A percentile compares a stretch with the other conserved stretches of the same genome.
These are phyloP conservation scores for Buceros bicornis DNA, from an alignment of 2,797 vertebrate species.

Conservation along the genomic window DNA sequence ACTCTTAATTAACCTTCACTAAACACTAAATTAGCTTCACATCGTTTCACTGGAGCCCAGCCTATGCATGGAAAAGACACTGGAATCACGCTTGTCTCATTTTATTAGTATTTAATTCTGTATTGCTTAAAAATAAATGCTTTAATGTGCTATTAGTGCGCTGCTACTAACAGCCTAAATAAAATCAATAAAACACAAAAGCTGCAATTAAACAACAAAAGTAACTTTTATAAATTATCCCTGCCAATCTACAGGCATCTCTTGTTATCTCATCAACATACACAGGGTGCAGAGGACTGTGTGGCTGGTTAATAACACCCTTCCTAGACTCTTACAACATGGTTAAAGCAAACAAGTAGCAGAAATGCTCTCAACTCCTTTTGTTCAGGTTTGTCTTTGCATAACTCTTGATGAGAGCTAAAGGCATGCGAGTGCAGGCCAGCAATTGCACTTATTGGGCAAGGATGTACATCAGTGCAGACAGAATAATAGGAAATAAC, in stretches of 20 bases:
- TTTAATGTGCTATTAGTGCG: background rate
- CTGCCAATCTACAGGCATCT: background rate
- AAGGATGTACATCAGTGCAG: background rate
- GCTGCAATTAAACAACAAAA: background rate
- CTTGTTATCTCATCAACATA: background rate
- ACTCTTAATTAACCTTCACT: conserved; percentile 18
- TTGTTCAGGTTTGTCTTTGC: background rate
- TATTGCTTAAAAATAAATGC: conserved; percentile 27
- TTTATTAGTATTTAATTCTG: background rate
- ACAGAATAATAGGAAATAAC: background rate
- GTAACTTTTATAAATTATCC: background rate
- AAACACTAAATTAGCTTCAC: conserved; percentile 14
- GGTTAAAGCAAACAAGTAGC: background rate
- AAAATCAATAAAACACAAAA: background rate
- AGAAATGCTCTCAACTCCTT: background rate
- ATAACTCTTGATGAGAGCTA: background rate
- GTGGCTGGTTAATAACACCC: background rate
- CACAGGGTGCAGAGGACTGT: background rate
- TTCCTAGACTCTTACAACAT: background rate
- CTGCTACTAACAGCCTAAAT: conserved; percentile 21
- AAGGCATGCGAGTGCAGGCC: background rate
- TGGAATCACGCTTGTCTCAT: background rate
- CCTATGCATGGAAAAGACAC: background rate
- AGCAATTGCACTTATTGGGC: background rate
- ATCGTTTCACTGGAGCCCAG: background rate